Conservation (phyloP, 2,797 vertebrate species). For the Acanthornis magna region DNA sequence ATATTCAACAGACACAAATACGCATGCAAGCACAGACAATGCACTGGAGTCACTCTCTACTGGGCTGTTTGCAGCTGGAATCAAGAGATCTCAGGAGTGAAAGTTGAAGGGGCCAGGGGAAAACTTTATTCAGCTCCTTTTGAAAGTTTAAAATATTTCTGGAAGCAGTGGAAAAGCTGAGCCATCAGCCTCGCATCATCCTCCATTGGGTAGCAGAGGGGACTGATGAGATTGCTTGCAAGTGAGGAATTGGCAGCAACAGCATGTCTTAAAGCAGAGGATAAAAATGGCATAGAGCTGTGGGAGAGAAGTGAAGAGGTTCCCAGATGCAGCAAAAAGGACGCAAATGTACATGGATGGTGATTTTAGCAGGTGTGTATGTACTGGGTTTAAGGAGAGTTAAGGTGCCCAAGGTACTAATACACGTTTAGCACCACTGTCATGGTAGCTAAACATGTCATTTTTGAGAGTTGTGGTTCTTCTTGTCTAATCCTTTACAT, state of each 20-base stretch:
- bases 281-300: not conserved
- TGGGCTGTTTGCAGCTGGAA: not conserved
- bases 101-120: not conserved
- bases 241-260: not conserved
- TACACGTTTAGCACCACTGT: not conserved
- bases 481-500: not conserved
- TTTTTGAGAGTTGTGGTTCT: not conserved
- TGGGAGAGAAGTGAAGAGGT: not conserved
- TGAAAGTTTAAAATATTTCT: not conserved
- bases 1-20: not conserved
- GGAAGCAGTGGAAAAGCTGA: not conserved
- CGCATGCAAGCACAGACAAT: fast-evolving
- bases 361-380: not conserved
- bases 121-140: not conserved
- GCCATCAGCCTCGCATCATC: not conserved
- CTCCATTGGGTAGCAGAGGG: not conserved
- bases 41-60: not conserved
- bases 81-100: not conserved
- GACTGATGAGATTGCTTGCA: not conserved
- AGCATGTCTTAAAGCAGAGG: not conserved
- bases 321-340: not conserved
- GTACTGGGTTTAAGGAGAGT: not conserved
- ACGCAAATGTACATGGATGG: fast-evolving
- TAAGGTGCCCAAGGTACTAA: not conserved
- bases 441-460: not conserved